Conservation (phyloP, 1,140 invertebrate genomes). For the Acyrthosiphon pisum region DNA sequence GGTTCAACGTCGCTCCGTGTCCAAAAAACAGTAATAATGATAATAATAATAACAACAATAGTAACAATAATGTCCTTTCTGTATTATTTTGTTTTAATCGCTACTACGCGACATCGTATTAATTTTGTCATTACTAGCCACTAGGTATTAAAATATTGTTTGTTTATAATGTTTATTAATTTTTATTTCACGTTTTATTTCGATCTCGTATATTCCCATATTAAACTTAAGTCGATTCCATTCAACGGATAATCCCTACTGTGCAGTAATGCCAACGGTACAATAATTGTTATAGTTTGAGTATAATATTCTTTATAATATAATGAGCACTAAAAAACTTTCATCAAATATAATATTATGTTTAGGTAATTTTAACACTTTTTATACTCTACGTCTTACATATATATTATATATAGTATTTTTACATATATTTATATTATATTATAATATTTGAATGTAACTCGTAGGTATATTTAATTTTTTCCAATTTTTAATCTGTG, state of each 20-base stretch:
- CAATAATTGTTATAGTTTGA: neutral
- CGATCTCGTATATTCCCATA: neutral
- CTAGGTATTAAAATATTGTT: neutral
- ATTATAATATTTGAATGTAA: slow-evolving; percentile 8
- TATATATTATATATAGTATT: neutral
- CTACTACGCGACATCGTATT: neutral
- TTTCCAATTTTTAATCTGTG: slow-evolving; percentile 26
- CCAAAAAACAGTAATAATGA: neutral
- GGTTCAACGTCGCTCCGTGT: neutral
- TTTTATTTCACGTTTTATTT: neutral
- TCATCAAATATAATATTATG: neutral
- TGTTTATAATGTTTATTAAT: neutral
- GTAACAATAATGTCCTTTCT: neutral
- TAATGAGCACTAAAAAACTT: neutral
- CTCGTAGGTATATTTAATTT: neutral
- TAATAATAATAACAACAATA: neutral
- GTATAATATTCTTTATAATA: neutral
- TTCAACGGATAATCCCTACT: neutral
- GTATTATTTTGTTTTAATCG: neutral
- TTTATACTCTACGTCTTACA: neutral
- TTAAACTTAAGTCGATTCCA: slow-evolving; percentile 6
- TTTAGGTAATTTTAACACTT: neutral
- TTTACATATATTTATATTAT: neutral
- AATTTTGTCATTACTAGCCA: neutral
- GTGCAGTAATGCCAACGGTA: neutral